A percentile compares a stretch with the other conserved stretches of the same genome.
Evolutionary conservation across 2,797 vertebrate species (phyloP).

Genomic region (Gobio occitaniae): DNA sequence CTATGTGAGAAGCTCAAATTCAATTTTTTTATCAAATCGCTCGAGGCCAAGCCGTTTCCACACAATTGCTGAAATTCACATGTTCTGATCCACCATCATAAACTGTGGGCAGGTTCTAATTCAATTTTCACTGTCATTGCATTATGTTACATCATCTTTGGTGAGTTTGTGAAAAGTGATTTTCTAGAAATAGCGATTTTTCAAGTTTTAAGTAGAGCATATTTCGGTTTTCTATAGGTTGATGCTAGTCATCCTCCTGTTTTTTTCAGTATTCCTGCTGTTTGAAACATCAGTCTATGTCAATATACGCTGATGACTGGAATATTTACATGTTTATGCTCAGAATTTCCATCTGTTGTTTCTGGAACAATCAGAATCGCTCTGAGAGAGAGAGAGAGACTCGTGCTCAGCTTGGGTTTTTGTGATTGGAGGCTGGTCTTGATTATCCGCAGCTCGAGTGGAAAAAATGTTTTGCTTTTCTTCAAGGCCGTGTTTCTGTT

Average conservation of each 20-base stretch:
- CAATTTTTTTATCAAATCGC: neutral
- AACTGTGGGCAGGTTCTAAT: slow-evolving; percentile 64
- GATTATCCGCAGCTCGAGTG: slow-evolving; percentile 72
- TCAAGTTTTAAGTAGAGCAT: slow-evolving; percentile 4
- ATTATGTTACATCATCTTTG: slow-evolving; percentile 60
- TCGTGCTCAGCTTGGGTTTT: slow-evolving; percentile 78
- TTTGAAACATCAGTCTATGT: slow-evolving; percentile 37
- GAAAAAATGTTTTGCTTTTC: slow-evolving; percentile 70
- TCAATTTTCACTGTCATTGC: slow-evolving; percentile 66
- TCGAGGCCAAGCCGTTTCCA: slow-evolving; percentile 71
- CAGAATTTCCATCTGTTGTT: slow-evolving; percentile 85
- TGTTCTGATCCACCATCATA: slow-evolving; percentile 55
- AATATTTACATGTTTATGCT: slow-evolving; percentile 84
- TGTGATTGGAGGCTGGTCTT: slow-evolving; percentile 81
- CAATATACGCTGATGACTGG: slow-evolving; percentile 69
- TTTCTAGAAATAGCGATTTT: slow-evolving; percentile 17
- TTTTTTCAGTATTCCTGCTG: neutral
- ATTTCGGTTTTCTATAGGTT: neutral
- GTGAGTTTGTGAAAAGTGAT: slow-evolving; percentile 54
- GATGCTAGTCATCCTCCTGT: neutral
- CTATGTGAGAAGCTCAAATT: slow-evolving; percentile 60
- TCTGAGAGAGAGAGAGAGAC: slow-evolving; percentile 70
- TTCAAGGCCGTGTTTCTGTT: slow-evolving; percentile 76
- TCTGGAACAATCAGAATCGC: slow-evolving; percentile 82
- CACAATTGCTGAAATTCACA: slow-evolving; percentile 71